phyloP scores from a whole-genome alignment of 30 jellyfish, hydroid and myxozoan genomes.

The Hydra vulgaris region DNA sequence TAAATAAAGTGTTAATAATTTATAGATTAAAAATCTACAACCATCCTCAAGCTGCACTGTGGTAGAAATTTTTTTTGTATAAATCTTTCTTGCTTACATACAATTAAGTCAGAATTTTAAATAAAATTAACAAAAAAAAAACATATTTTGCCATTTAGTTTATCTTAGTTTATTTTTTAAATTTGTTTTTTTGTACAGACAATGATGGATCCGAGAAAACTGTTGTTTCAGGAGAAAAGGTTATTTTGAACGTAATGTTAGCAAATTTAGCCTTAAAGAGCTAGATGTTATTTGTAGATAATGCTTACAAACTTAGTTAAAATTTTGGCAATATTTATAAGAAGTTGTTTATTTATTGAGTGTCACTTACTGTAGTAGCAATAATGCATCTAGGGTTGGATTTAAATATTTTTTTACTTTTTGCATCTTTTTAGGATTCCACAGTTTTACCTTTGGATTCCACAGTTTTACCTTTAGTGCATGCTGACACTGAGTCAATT shows the following conservation, averaged over 20 bases:
- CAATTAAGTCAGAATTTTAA: too few relatives aligned
- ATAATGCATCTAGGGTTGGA: background rate
- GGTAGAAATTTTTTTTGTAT: too few relatives aligned
- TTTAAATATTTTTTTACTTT: background rate
- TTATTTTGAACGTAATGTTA: background rate
- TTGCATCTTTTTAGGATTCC: background rate
- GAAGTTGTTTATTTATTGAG: background rate
- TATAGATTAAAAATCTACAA: too few relatives aligned
- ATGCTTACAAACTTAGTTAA: too few relatives aligned
- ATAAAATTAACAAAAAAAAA: too few relatives aligned
- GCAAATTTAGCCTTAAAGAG: background rate
- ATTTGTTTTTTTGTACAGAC: background rate
- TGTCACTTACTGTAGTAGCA: background rate
- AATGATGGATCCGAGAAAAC: background rate
- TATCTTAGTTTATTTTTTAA: too few relatives aligned
- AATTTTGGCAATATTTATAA: background rate
- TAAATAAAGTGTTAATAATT: too few relatives aligned
- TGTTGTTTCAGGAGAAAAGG: background rate
- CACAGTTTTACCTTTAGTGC: background rate
- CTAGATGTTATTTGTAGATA: background rate
- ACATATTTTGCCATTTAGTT: too few relatives aligned
- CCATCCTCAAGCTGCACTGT: too few relatives aligned
- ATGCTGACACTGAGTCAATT: background rate
- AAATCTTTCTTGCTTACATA: too few relatives aligned
- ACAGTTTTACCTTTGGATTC: background rate